Evolutionary conservation across 1,140 invertebrate genomes (phyloP), one percentile per base, ranked within the genome.

Genomic region (Diachasmimorpha longicaudata): DNA sequence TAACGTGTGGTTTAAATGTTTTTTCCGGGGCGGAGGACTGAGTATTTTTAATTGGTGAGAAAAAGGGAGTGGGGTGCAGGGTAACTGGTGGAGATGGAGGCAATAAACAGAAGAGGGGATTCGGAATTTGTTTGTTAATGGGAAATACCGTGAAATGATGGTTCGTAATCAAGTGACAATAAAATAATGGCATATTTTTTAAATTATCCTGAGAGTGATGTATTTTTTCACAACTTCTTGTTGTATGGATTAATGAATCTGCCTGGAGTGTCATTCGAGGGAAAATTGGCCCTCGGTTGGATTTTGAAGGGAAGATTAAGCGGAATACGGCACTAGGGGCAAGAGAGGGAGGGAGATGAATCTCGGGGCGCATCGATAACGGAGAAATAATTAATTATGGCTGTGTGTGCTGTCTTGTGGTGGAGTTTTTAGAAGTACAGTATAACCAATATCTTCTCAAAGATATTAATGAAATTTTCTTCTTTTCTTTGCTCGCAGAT

Each of bases 401-500:
- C 74, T 63, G 70, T 69, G 63, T 63, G 75, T 74, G 39, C 39
- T 70, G 37, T 66, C 25, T 23, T 46, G 37, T 25, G 25, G 72
- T 25, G 21, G n/a, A 66, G 42, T 36, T 37, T 71, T 70, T 48
- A 36, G 39, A 69, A 72, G 68, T 55, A 5, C 21, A 63, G 31
- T 6, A 37, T 58, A 3, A 52, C 21, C 36, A 39, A 42, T 42
- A 66, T 44, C 23, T 44, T 14, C 16, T 44, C 37, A 58, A 36
- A 58, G 48, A 55, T 13, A 58, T 31, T 55, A 72, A 37, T 21
- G 52, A 72, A 55, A 31, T 52, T 44, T 46, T 21, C 44, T 31
- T 48, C 48, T 79, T 77, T 82, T 80, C 75, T 80, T 81, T 58
- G 85, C 78, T 89, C 88, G 25, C 85, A 89, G 88, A 87, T 85